Evolutionary conservation across 1,140 invertebrate species (phyloP).

Genomic region (Charaxes varanes): DNA sequence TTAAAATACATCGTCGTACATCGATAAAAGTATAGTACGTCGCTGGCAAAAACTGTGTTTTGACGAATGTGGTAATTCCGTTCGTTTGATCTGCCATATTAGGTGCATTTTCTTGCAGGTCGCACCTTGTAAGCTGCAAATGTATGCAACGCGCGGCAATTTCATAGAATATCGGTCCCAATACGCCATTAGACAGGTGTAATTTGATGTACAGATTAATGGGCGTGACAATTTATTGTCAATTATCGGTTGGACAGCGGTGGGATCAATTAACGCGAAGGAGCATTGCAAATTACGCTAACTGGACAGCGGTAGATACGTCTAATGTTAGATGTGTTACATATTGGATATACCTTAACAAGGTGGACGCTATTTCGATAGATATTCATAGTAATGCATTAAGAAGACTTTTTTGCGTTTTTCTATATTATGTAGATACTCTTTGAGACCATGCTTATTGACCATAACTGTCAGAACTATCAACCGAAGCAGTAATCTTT

Average conservation of each 20-base stretch:
- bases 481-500: too few relatives aligned
- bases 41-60: too few relatives aligned
- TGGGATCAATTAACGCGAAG: conserved; percentile 67
- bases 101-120: conserved; percentile 7
- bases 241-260: conserved; percentile 59
- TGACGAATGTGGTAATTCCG: conserved; percentile 7
- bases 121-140: not conserved
- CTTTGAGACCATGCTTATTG: too few relatives aligned
- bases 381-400: too few relatives aligned
- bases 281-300: conserved; percentile 64
- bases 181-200: conserved; percentile 36
- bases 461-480: too few relatives aligned
- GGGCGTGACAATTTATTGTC: conserved; percentile 66
- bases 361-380: too few relatives aligned
- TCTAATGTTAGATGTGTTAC: conserved; percentile 43
- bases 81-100: conserved; percentile 9
- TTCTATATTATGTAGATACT: too few relatives aligned
- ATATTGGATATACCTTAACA: too few relatives aligned
- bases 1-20: too few relatives aligned
- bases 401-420: too few relatives aligned
- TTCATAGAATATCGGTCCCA: conserved; percentile 29
- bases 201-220: conserved; percentile 67
- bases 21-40: too few relatives aligned
- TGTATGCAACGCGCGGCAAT: conserved; percentile 12
- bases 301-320: conserved; percentile 36